Evolutionary conservation across 2,113 vertebrate genomes (phyloP), one percentile per base, ranked within the genome.

Genomic region (Salvelinus alpinus): DNA sequence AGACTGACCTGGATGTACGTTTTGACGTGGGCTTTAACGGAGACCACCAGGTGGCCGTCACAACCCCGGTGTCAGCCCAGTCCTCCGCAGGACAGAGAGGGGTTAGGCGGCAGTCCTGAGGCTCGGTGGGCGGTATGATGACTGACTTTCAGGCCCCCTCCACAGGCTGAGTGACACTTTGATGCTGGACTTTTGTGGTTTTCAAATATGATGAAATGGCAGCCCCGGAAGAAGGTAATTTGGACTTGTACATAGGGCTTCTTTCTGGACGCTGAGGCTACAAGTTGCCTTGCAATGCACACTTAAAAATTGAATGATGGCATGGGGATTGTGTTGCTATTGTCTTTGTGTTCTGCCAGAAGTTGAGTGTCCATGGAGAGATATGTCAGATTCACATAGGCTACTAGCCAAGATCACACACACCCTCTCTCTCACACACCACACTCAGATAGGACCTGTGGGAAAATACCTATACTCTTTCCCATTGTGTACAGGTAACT

Each of bases 191-290:
- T 85, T 73, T 79, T 85, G 92, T 88, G 93, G 80, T 89, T 82
- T 89, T 91, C 93, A 94, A 97, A 98, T 94, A 98, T 98, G 97
- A 98, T 98, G 96, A 98, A 98, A 96, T 98, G 97, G 97, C 97
- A 98, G 96, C 97, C 97, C 90, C 93, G 97, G 92, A 97, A 97
- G 94, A 98, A 98, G 96, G 97, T 98, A 92, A 62, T 44, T 44
- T 8, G 59, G 20, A 16, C 20, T 22, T 66, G 38, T 44, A 44
- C 38, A 11, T 24, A 31, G 12, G 8, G 13, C 6, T 31, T 27
- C 64, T 66, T 66, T 66, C n/a, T 66, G 22, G 59, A 62, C 16
- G 59, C 59, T 62, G 13, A 62, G 59, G 7, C 59, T 62, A 9
- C n/a, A 22, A 11, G 6, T 62, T 22, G n/a, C 18, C 59, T 62